These are phyloP conservation scores for Ametastegia equiseti DNA, from an alignment of 2,888 invertebrate species.

Conservation along the genomic window DNA sequence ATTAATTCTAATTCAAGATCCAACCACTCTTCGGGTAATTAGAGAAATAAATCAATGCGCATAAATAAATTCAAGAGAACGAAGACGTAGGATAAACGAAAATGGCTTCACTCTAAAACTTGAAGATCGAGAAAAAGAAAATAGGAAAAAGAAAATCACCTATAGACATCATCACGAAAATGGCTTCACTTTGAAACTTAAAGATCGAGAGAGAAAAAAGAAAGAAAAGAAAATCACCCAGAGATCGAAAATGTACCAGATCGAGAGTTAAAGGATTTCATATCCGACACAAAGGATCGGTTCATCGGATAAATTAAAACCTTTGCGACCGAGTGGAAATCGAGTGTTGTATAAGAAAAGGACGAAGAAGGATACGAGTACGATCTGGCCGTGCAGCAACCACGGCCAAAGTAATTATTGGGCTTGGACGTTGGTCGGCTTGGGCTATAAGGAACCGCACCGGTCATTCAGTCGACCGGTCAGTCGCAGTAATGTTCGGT, in stretches of 20 bases:
- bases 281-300: constrained; percentile 52
- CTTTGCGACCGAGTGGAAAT: constrained; percentile 53
- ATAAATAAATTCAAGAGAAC: too few species aligned
- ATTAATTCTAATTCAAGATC: neutral
- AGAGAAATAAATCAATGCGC: too few species aligned
- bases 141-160: too few species aligned
- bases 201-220: too few species aligned
- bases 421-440: constrained; percentile 58
- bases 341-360: constrained; percentile 10
- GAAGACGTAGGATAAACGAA: too few species aligned
- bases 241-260: neutral
- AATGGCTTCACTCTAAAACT: too few species aligned
- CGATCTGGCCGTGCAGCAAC: constrained; percentile 33
- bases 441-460: constrained; percentile 48
- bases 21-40: too few species aligned
- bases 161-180: too few species aligned
- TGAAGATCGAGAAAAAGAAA: too few species aligned
- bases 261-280: neutral
- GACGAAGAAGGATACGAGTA: neutral
- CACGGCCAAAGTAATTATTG: constrained; percentile 58
- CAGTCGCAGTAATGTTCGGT: constrained; percentile 58
- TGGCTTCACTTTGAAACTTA: too few species aligned
- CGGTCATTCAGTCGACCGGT: constrained; percentile 26
- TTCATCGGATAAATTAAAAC: constrained; percentile 65
- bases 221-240: neutral